phyloP scores from a whole-genome alignment of 1,140 invertebrate genomes.

The Sycophaga agraensis region DNA sequence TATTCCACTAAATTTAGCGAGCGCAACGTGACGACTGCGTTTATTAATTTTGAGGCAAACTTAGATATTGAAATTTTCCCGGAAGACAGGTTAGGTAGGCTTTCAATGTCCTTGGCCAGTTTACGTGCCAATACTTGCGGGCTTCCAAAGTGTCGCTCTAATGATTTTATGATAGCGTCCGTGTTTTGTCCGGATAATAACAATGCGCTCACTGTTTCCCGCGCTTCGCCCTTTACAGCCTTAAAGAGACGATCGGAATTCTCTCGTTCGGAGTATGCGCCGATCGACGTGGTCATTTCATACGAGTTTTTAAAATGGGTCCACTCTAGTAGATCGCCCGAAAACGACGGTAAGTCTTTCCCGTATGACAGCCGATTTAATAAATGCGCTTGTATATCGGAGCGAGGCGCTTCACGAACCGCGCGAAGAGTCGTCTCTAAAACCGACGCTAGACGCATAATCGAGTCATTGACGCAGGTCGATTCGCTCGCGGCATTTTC shows the following conservation, averaged over 20 bases:
- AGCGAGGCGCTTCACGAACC: neutral
- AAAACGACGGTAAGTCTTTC: conserved; percentile 14
- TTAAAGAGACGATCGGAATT: too few species aligned
- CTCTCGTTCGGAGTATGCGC: neutral
- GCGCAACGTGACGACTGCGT: neutral
- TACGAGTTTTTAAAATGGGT: conserved; percentile 9
- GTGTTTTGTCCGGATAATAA: neutral
- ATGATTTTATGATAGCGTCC: too few species aligned
- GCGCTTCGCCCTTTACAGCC: too few species aligned
- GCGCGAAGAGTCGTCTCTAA: neutral
- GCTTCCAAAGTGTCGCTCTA: neutral
- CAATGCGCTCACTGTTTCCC: neutral
- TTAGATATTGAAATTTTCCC: neutral
- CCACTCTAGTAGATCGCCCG: conserved; percentile 19
- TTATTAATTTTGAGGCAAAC: conserved; percentile 16
- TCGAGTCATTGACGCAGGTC: too few species aligned
- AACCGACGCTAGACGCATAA: neutral
- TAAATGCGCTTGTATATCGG: too few species aligned
- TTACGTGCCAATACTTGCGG: too few species aligned
- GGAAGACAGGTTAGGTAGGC: neutral
- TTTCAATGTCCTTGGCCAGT: too few species aligned
- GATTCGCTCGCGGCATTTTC: neutral
- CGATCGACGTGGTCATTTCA: conserved; percentile 5
- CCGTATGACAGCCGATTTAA: neutral
- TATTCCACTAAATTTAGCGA: conserved; percentile 4